phyloP scores from a whole-genome alignment of 2,888 invertebrate species.

The Argyra leucocephala region DNA sequence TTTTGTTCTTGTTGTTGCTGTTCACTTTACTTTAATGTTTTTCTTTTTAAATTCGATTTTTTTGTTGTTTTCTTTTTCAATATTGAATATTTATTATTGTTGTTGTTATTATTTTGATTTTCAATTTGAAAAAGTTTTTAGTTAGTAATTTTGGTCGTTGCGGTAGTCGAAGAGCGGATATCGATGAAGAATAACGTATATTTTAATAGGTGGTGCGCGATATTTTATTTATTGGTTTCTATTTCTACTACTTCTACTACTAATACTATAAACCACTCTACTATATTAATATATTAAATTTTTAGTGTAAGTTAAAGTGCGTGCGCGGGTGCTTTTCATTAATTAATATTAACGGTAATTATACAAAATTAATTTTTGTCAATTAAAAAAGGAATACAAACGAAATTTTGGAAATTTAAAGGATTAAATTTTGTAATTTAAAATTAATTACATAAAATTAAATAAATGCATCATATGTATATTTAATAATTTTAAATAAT shows the following conservation, averaged over 20 bases:
- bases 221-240: neutral
- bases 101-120: constrained; percentile 1
- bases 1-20: neutral
- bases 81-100: neutral
- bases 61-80: neutral
- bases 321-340: neutral
- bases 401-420: too few relatives aligned
- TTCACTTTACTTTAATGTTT: neutral
- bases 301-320: neutral
- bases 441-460: too few relatives aligned
- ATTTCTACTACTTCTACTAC: neutral
- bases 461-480: too few relatives aligned
- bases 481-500: too few relatives aligned
- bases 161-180: constrained; percentile 11
- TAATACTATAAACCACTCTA: too few relatives aligned
- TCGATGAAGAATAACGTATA: constrained; percentile 5
- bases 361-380: too few relatives aligned
- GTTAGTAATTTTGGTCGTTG: neutral
- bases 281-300: too few relatives aligned
- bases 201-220: neutral
- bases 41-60: neutral
- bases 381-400: too few relatives aligned
- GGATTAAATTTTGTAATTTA: too few relatives aligned
- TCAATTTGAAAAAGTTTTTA: constrained; percentile 1
- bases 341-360: too few relatives aligned